These are phyloP conservation scores for Picathartes gymnocephalus DNA, from an alignment of 2,113 vertebrate genomes.

Conservation along the genomic window DNA sequence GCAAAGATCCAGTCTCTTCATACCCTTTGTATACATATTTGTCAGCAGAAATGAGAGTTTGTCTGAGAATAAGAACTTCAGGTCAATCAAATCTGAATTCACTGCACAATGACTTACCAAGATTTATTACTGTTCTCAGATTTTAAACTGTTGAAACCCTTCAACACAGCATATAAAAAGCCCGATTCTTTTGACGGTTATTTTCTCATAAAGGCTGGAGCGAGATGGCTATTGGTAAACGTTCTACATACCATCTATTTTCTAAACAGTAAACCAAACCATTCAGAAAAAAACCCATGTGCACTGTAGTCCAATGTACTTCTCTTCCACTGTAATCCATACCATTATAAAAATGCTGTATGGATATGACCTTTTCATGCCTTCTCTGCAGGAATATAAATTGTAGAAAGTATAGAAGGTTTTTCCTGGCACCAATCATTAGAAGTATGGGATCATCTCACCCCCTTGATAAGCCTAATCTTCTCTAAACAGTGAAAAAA, in stretches of 20 bases:
- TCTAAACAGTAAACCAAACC: neutral
- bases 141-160: neutral
- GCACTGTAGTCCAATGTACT: neutral
- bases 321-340: neutral
- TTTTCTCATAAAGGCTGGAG: neutral
- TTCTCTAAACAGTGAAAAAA: neutral
- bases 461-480: rapidly evolving
- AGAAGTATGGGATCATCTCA: neutral
- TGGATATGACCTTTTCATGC: neutral
- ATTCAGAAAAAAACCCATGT: neutral
- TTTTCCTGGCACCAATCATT: neutral
- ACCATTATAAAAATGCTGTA: neutral
- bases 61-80: neutral
- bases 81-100: neutral
- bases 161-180: neutral
- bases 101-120: neutral
- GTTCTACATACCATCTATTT: neutral
- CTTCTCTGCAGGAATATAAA: neutral
- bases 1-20: neutral
- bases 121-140: neutral
- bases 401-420: neutral
- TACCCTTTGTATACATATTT: neutral
- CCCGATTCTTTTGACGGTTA: neutral
- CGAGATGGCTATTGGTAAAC: neutral
- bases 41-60: neutral